Conservation (phyloP, 2,888 invertebrate species). For the Teinopalpus imperialis region DNA sequence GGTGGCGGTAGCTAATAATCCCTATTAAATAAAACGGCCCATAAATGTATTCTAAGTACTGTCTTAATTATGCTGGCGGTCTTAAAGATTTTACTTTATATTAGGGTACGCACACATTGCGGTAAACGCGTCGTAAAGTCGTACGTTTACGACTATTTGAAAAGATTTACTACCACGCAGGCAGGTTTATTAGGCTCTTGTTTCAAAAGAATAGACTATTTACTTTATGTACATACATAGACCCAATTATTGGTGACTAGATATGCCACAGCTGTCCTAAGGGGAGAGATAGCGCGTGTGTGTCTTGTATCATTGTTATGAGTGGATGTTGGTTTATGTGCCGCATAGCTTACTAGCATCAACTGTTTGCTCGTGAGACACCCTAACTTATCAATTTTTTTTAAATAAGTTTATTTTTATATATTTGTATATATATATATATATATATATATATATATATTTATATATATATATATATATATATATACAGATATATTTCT, state of each 20-base stretch:
- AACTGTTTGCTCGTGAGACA: too few species aligned
- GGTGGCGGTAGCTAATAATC: conserved; percentile 26
- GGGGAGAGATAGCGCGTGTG: too few species aligned
- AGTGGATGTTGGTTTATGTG: too few species aligned
- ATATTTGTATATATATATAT: too few species aligned
- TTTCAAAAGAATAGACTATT: conserved; percentile 21
- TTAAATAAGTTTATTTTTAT: too few species aligned
- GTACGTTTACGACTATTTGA: conserved; percentile 49
- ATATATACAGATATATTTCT: too few species aligned
- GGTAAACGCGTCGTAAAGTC: conserved; percentile 55
- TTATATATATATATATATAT: too few species aligned
- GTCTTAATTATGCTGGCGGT: conserved; percentile 43
- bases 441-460: too few species aligned
- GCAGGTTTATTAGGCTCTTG: conserved; percentile 43
- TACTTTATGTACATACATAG: conserved; percentile 2
- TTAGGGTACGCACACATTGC: conserved; percentile 39
- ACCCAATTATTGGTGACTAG: too few species aligned
- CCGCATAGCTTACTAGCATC: too few species aligned
- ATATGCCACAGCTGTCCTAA: too few species aligned
- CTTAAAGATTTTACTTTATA: conserved; percentile 40
- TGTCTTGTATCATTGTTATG: conserved; percentile 1
- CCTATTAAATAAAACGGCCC: conserved; percentile 33
- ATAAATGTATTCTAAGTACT: conserved; percentile 41
- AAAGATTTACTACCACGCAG: conserved; percentile 50
- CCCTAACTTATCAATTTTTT: too few species aligned